Base-by-base conservation (phyloP, 2,113 vertebrate genomes). In the Megaleporinus macrocephalus region DNA sequence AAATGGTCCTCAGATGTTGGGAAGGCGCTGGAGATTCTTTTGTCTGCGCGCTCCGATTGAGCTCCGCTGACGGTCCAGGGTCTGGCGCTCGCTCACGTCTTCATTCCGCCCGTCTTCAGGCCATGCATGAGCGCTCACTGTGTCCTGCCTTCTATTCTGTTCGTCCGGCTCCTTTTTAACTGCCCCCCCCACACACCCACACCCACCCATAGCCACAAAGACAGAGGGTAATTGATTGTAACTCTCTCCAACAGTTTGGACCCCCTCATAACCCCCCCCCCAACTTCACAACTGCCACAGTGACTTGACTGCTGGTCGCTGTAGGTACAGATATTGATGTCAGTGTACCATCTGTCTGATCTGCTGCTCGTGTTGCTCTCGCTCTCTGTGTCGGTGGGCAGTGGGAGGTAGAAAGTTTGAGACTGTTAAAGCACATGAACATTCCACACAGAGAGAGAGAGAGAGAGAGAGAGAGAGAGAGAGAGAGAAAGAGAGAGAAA, bases 381-480 rank as follows among this genome's bases (percentile, higher is more conserved):
- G 29, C 24, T 55, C 72, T 12, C 18, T 55, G 16, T 41, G 20
- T 66, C 29, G 33, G 4, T 41, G 18, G 24, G 51, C 51, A 22
- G 66, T 13, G 3, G 12, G 53, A 80, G 55, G 68, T 73, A 44
- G 36, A 80, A 33, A 26, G 78, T 62, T 72, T 61, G 7, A 57
- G 68, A 72, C 51, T 0, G 70, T 80, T 80, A 62, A 33, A 36
- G 36, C 57, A 65, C 65, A 29, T 13, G 47, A 13, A 79, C 65
- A 79, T 79, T 70, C 77, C 77, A 70, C 24, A 90, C 73, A 80
- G 82, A 66, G 20, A 59, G 53, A 83, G 65, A 68, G 36, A 69
- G 80, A 75, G 82, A 86, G 33, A 85, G 84, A 86, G 87, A 80
- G 80, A 86, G 85, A 61, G 71, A 72, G 71, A 36, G 74, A 71